Base-by-base conservation (phyloP, 2,888 invertebrate species). In the Phalera bucephala region DNA sequence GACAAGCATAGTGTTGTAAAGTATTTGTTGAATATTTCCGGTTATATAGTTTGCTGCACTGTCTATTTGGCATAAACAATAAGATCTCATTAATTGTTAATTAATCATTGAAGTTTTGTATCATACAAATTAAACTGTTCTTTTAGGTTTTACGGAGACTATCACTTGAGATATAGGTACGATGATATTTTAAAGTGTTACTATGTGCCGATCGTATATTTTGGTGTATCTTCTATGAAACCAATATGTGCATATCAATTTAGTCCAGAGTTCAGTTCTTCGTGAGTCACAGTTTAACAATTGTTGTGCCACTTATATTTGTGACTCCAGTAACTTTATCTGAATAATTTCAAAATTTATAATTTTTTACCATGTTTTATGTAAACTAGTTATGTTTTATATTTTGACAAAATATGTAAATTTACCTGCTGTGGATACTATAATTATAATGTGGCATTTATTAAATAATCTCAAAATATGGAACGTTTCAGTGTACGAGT, bases 21-120 rank as follows among this genome's bases (percentile, higher is more conserved):
- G 14, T 50, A 33, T 41, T 43, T 47, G 32, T 39, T 41, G 32
- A 40, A 22, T 25, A 17, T 48, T 29, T 31, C 38, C 9, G 40
- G 29, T 47, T 40, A 32, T 33, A 17, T 33, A 35, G 36, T 45
- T 43, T 36, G 37, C 54, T 54, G 52, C 56, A 55, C 59, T 62
- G 60, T 52, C 43, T 51, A 50, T 44, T 61, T 60, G 52, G 61
- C 57, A 59, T 64, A 63, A 65, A 57, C 50, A 64, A 58, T 52
- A 57, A 73, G 77, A 77, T 77, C 77, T 77, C 77, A 77, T 71
- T 76, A 72, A 67, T 64, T 62, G 54, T 67, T 52, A 55, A 59
- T 55, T 40, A 52, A 33, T 52, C 52, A 51, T 63, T 55, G 52
- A 50, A 47, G 40, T 45, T 45, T 40, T 28, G 19, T 23, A 47